Evolutionary conservation across 2,888 invertebrate species (phyloP), one percentile per base, ranked within the genome.

Genomic region (Candidula unifasciata): DNA sequence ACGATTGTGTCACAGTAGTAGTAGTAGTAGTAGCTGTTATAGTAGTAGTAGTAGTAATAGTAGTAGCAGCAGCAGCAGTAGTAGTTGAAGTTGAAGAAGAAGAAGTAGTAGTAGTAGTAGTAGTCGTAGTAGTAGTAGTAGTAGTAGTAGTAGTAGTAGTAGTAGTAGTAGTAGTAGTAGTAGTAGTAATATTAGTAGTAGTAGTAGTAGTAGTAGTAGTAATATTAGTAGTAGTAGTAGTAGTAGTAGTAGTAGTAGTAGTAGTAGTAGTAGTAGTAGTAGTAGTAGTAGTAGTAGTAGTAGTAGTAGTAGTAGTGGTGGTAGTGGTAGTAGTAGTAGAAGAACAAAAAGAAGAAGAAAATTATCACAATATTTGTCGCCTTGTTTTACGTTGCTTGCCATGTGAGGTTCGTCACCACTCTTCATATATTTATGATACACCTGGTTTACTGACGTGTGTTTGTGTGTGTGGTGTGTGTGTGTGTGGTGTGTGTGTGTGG

Each of bases 241-340:
- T 52, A 77, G 77, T 13, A 77, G 77, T 52, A 77, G 52, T 77
- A 21, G 33, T 78, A 78, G 78, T 30, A 27, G 54, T 54, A 54
- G 18, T 54, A 13, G 35, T 37, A 74, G 74, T 37, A 74, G 74
- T 37, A 74, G 74, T 37, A 74, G 74, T 37, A 30, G 74, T 37
- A 74, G 74, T 37, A 74, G 74, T 37, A 74, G 74, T 74, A 74
- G 74, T 74, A 37, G 74, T 74, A 74, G 74, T 74, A 74, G 74
- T 74, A 74, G 74, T 74, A 74, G 74, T 74, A 74, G 74, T 74
- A 35, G 74, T 33, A 74, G 74, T 33, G 33, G 74, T 33, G 33
- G 74, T 74, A 74, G 74, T 33, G 33, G 74, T 54, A 54, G 68
- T 68, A 18, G n/a, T 68, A n/a, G 27, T 68, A 8, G n/a, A 8